Evolutionary conservation across 2,888 invertebrate species (phyloP).

Genomic region (Drosophila maculinotata): DNA sequence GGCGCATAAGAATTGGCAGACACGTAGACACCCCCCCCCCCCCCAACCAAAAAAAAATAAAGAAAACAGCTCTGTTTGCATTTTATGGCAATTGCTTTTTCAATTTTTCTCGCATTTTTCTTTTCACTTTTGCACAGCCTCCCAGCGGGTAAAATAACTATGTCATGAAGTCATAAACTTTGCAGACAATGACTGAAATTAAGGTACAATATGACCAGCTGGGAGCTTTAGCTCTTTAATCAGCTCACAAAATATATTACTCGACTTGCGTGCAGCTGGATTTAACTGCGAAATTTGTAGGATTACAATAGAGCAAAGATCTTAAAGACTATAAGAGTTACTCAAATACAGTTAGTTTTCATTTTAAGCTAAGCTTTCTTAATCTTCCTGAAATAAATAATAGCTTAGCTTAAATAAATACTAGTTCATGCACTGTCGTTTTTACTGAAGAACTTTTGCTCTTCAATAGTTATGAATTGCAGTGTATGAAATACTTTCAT

Average conservation of each 20-base stretch:
- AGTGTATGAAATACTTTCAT: constrained; percentile 5
- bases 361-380: not conserved
- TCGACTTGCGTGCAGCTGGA: not conserved
- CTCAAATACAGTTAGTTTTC: not conserved
- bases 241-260: not conserved
- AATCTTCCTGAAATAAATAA: too few species aligned
- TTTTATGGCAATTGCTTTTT: constrained; percentile 58
- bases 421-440: too few species aligned
- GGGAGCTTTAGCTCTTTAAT: not conserved
- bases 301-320: not conserved
- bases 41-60: constrained; percentile 5
- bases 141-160: constrained; percentile 38
- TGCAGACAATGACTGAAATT: constrained; percentile 33
- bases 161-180: constrained; percentile 51
- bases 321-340: not conserved
- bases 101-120: constrained; percentile 44
- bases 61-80: constrained; percentile 42
- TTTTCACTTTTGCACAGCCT: constrained; percentile 22
- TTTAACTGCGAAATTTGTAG: not conserved
- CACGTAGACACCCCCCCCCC: constrained; percentile 16
- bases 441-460: not conserved
- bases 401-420: too few species aligned
- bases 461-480: not conserved
- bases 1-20: constrained; percentile 22
- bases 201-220: constrained; percentile 20